Base-by-base conservation (phyloP, 30 jellyfish, hydroid and myxozoan genomes). In the Sanderia malayensis region DNA sequence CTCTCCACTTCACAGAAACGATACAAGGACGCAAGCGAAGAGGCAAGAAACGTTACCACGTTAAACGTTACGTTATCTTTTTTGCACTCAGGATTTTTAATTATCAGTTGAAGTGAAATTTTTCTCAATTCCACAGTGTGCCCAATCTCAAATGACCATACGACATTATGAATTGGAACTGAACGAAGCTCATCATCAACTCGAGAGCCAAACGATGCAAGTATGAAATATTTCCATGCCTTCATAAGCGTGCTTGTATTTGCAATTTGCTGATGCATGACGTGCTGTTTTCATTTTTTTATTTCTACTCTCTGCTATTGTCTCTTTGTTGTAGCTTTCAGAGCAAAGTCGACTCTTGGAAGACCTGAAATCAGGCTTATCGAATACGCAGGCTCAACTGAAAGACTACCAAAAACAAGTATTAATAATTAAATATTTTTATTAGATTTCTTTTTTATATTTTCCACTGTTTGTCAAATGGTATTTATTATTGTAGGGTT, bases 161-260 rank as follows among this genome's bases (percentile, higher is more conserved):
- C 87, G 62, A n/a, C 72, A 76, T 62, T 86, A 86, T 44, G 96
- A 86, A 52, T 60, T 58, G 63, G 93, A 86, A 20, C 71, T 86
- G 73, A 74, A 77, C 57, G 92, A 86, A 4, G 67, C 96, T 1
- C 96, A 86, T 20, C 75, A 78, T n/a, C 96, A 86, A 41, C 69
- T 44, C 0, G 92, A 76, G 28, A 45, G 58, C 21, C 73, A 76
- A 25, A 61, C 73, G 20, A 49, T 79, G 41, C 87, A 86, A 76
- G 79, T 86, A 44, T 41, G 73, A 23, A n/a, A n/a, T n/a, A n/a
- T n/a, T n/a, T n/a, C n/a, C n/a, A n/a, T n/a, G n/a, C n/a, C n/a
- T n/a, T n/a, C n/a, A n/a, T n/a, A n/a, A n/a, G n/a, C n/a, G n/a
- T n/a, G n/a, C n/a, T n/a, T n/a, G n/a, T n/a, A n/a, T n/a, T n/a